Evolutionary conservation across 2,113 vertebrate genomes (phyloP).

Genomic region (Manacus vitellinus): DNA sequence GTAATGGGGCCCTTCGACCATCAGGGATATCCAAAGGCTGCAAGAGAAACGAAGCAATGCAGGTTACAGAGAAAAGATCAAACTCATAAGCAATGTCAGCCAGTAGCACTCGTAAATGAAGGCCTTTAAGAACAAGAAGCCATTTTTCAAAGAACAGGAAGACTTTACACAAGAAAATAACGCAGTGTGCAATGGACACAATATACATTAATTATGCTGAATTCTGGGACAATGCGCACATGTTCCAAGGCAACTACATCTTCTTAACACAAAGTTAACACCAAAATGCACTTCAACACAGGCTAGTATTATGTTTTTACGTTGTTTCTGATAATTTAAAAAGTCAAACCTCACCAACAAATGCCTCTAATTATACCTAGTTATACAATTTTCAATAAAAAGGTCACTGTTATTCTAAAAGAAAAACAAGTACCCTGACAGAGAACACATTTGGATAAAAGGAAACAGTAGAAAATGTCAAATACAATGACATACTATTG

Average conservation of each 20-base stretch:
- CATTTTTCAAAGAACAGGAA: not conserved
- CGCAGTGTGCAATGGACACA: not conserved
- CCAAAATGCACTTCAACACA: not conserved
- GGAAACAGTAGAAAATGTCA: not conserved
- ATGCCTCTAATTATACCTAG: not conserved
- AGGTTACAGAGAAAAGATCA: not conserved
- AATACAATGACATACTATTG: not conserved
- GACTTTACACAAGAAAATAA: not conserved
- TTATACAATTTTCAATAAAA: not conserved
- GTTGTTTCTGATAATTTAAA: not conserved
- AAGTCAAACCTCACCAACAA: not conserved
- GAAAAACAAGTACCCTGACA: not conserved
- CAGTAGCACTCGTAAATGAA: not conserved
- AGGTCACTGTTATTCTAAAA: not conserved
- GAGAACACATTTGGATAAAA: not conserved
- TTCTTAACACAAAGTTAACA: not conserved
- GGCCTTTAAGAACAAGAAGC: not conserved
- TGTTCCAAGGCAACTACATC: not conserved
- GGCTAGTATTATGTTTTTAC: not conserved
- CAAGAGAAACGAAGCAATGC: conserved; percentile 20
- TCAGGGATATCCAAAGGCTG: conserved; percentile 89
- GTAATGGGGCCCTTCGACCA: conserved; percentile 88
- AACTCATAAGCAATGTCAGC: not conserved
- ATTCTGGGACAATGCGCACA: not conserved
- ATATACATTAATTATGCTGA: not conserved